Evolutionary conservation across 1,140 invertebrate genomes (phyloP).

Genomic region (Aphidius gifuensis): DNA sequence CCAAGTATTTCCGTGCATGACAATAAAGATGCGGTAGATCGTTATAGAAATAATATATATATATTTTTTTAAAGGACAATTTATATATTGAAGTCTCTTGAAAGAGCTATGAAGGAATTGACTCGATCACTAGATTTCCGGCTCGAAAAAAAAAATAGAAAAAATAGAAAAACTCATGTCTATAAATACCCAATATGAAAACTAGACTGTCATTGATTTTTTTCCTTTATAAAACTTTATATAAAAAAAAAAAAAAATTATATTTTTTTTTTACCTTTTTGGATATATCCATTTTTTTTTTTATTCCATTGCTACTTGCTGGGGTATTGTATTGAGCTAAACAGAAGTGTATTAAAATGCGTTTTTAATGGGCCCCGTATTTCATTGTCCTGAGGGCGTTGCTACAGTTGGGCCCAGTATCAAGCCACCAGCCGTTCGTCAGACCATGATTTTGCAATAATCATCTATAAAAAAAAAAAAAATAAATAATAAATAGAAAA

Average conservation of each 20-base stretch:
- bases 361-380: conserved; percentile 9
- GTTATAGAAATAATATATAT: neutral
- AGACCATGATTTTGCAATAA: neutral
- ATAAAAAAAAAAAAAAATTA: neutral
- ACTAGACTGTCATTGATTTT: conserved; percentile 11
- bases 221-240: neutral
- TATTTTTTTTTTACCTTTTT: neutral
- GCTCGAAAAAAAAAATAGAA: too few relatives aligned
- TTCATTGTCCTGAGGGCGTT: neutral
- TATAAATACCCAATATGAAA: neutral
- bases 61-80: conserved; percentile 2
- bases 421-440: neutral
- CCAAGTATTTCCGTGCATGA: conserved; percentile 7
- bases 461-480: neutral
- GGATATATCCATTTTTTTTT: neutral
- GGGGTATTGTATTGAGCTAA: neutral
- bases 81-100: neutral
- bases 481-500: neutral
- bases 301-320: neutral
- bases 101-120: neutral
- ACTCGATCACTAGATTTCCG: neutral
- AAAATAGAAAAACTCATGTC: too few relatives aligned
- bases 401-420: neutral
- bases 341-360: conserved; percentile 13
- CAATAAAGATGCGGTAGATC: conserved; percentile 9